Base-by-base conservation (phyloP, 2,113 vertebrate species). In the Cercocebus atys region DNA sequence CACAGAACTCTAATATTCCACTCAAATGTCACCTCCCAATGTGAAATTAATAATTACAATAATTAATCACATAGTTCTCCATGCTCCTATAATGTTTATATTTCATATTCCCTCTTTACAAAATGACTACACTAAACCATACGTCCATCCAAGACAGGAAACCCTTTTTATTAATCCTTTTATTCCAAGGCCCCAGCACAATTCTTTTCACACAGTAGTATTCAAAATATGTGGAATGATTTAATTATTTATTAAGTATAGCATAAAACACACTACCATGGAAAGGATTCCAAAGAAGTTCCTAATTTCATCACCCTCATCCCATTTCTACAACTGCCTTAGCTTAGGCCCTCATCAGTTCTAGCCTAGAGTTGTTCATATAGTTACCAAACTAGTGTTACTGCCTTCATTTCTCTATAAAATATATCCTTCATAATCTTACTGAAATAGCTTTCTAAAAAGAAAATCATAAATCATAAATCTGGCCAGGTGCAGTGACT, bases 191-290 rank as follows among this genome's bases (percentile, higher is more conserved):
- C 30, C 10, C 75, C 14, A 72, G 68, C 35, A 95, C 30, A 75
- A 18, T 82, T 50, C 38, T 68, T 45, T 22, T 55, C 75, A 90
- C n/a, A 90, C 27, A 90, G 86, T 13, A 64, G n/a, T 70, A 68
- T 88, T 88, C 47, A 80, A 88, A 87, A 59, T 57, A 88, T 30
- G 50, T 68, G 66, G 38, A 27, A 88, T 70, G 10, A 93, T 70
- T 94, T 80, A 79, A 93, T 57, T 32, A n/a, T 80, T 94, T 80
- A 93, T 79, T 52, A 30, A 80, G 45, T 90, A 38, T 55, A 61
- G 45, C 43, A 78, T 55, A 45, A 16, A 88, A 88, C 32, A 43
- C 47, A 70, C 47, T 80, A 66, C 47, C 64, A 59, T 57, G 16
- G n/a, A 59, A 93, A 88, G 6, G 50, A 47, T 80, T 57, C 38